A percentile compares a stretch with the other conserved stretches of the same genome.
These are phyloP conservation scores for Puffinus mauretanicus DNA, from an alignment of 2,113 vertebrate genomes.

Conservation along the genomic window DNA sequence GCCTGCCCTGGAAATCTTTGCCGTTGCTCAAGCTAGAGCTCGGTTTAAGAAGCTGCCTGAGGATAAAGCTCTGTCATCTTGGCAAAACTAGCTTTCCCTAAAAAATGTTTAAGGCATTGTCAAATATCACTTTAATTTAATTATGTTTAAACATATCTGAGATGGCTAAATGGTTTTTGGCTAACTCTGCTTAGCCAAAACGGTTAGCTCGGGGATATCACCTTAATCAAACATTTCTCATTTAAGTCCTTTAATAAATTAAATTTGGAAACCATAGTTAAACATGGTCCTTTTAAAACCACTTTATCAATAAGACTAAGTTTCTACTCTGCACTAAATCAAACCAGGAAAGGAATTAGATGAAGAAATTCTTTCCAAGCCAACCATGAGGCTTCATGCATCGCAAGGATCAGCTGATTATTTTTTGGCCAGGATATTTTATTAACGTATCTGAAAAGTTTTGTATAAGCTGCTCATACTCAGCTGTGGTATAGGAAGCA, in stretches of 20 bases:
- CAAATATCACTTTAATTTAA: slow-evolving; percentile 24
- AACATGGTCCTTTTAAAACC: not conserved
- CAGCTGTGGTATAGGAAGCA: not conserved
- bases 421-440: not conserved
- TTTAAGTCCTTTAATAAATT: not conserved
- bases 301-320: not conserved
- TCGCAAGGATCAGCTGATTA: not conserved
- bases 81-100: not conserved
- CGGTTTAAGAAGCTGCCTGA: slow-evolving; percentile 14
- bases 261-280: not conserved
- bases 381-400: not conserved
- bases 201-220: not conserved
- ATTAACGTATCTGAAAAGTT: not conserved
- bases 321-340: slow-evolving; percentile 1
- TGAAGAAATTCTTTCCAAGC: not conserved
- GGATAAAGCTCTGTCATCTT: slow-evolving; percentile 26
- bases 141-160: not conserved
- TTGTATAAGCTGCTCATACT: not conserved
- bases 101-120: slow-evolving; percentile 18
- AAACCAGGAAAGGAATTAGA: not conserved
- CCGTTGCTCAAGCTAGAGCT: not conserved
- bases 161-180: slow-evolving; percentile 6
- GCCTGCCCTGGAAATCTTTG: slow-evolving; percentile 16
- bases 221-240: slow-evolving; percentile 1
- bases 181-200: not conserved